Percentiles rank a stretch among this genome's conserved stretches.
These are phyloP conservation scores for Grantiella picta DNA, from an alignment of 2,113 vertebrate species.

Conservation along the genomic window DNA sequence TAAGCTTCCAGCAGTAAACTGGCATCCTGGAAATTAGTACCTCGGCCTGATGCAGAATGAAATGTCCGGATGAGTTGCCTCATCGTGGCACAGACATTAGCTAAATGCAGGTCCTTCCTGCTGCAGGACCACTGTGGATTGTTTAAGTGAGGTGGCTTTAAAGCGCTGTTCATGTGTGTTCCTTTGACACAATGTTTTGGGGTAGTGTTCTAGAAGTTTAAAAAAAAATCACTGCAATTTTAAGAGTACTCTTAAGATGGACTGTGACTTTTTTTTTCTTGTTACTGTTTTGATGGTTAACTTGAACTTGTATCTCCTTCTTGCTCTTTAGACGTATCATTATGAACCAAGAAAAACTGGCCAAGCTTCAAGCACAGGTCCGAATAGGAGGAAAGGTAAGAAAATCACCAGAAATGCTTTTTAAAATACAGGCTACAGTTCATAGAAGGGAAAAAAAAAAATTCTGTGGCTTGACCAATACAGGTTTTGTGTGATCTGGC, in stretches of 20 bases:
- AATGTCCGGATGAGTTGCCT: neutral
- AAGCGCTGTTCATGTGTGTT: neutral
- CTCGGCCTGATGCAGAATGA: neutral
- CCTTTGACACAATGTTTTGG: neutral
- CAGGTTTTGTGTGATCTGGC: neutral
- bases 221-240: fast-evolving
- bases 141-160: neutral
- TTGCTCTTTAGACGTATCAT: conserved; percentile 55
- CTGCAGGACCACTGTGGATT: neutral
- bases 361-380: conserved; percentile 97
- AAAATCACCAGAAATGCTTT: neutral
- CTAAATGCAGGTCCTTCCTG: neutral
- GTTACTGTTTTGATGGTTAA: neutral
- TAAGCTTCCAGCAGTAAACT: neutral
- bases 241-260: neutral
- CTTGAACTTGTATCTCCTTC: neutral
- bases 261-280: neutral
- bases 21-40: neutral
- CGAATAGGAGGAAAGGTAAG: conserved; percentile 99
- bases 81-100: fast-evolving
- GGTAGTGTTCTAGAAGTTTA: fast-evolving
- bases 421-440: neutral
- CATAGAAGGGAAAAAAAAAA: no score
- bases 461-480: neutral
- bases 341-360: conserved; percentile 99